Conservation (phyloP, 64 coral and sea anemone species). For the Montipora capricornis region DNA sequence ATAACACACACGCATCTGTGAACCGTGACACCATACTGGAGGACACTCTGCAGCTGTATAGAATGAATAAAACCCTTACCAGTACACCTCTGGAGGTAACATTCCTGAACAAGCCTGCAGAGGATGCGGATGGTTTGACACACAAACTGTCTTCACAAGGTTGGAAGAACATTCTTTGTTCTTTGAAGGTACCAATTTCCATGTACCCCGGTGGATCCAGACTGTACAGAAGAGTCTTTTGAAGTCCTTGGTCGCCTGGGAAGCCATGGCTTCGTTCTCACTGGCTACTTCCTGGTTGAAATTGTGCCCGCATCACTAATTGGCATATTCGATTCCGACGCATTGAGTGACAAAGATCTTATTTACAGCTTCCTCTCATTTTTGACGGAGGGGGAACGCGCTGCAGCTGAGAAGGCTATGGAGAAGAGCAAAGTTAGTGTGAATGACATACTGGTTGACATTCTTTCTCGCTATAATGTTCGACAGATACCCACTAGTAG, state of each 20-base stretch:
- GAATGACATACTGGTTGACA: conserved; percentile 41
- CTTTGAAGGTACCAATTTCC: conserved; percentile 47
- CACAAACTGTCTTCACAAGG: conserved; percentile 31
- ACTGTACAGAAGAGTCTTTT: conserved; percentile 58
- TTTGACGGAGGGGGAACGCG: conserved; percentile 35
- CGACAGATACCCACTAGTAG: conserved; percentile 29
- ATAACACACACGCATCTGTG: conserved; percentile 16
- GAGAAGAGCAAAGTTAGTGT: conserved; percentile 40
- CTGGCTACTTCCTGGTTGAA: conserved; percentile 52
- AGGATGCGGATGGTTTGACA: conserved; percentile 60
- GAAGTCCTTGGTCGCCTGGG: conserved; percentile 43
- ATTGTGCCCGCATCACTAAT: conserved; percentile 34
- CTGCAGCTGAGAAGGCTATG: conserved; percentile 39
- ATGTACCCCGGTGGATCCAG: conserved; percentile 48
- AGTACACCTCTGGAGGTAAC: conserved; percentile 28
- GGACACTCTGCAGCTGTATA: conserved; percentile 17
- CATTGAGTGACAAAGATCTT: conserved; percentile 39
- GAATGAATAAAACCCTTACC: neutral
- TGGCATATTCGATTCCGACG: conserved; percentile 22
- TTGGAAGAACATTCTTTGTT: conserved; percentile 50
- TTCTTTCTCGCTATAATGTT: conserved; percentile 51
- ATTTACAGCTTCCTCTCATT: conserved; percentile 49
- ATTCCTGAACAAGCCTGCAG: conserved; percentile 34
- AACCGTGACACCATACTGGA: conserved; percentile 19
- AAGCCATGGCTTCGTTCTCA: conserved; percentile 59